A percentile compares a stretch with the other conserved stretches of the same genome.
phyloP scores from a whole-genome alignment of 2,797 vertebrate genomes.

The Malurus leucopterus region DNA sequence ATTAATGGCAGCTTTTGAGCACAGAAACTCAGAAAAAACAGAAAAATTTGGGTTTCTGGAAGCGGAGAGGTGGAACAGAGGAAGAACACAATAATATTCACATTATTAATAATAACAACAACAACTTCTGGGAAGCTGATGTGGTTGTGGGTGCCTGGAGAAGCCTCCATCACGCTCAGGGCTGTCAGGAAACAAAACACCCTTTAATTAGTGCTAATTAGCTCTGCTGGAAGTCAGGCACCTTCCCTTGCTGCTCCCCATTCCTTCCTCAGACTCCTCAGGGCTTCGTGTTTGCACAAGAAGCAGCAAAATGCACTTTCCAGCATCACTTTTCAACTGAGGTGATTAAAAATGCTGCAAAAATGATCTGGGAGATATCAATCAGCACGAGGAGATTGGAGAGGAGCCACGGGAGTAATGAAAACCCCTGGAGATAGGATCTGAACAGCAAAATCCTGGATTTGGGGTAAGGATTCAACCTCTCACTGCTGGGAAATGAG shows the following conservation, averaged over 20 bases:
- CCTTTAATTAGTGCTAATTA: background rate
- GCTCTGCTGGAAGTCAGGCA: background rate
- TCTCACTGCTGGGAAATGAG: background rate
- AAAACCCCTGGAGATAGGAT: conserved; percentile 9
- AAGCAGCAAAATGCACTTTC: background rate
- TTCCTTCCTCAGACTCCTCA: background rate
- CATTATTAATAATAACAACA: background rate
- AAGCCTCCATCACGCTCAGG: background rate
- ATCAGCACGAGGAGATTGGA: background rate
- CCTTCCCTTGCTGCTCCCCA: background rate
- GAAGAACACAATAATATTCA: fast-evolving
- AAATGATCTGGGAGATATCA: background rate
- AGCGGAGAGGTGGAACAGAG: background rate
- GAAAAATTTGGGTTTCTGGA: background rate
- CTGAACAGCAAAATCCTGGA: background rate
- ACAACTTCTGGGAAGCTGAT: conserved; percentile 3
- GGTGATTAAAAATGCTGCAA: background rate
- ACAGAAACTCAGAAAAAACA: background rate
- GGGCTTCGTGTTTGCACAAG: conserved; percentile 4
- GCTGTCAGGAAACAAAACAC: background rate
- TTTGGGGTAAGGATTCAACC: background rate
- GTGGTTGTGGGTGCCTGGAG: background rate
- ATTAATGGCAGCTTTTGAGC: background rate
- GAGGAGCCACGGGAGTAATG: background rate
- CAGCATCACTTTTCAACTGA: background rate